Conservation (phyloP, 2,888 invertebrate species). For the Netelia virgata region DNA sequence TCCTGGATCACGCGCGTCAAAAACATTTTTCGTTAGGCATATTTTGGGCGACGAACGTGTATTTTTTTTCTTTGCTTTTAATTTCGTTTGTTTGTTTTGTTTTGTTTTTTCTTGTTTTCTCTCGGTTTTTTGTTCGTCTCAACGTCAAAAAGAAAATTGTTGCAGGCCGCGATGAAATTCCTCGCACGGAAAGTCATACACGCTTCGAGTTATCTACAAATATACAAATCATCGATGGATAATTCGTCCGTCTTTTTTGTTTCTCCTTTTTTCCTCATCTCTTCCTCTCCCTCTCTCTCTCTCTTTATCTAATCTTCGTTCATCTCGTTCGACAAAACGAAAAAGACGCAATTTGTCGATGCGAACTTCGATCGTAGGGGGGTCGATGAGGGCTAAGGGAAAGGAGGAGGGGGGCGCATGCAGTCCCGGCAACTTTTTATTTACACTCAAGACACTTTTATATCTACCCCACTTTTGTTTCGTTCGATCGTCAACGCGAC, state of each 20-base stretch:
- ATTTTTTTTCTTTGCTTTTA: neutral
- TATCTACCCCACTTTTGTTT: neutral
- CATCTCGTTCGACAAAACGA: conserved; percentile 47
- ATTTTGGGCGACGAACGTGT: neutral
- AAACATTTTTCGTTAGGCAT: neutral
- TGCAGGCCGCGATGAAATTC: conserved; percentile 52
- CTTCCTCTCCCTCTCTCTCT: conserved; percentile 4
- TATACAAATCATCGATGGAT: conserved; percentile 70
- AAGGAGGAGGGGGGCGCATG: neutral
- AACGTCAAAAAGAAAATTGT: conserved; percentile 56
- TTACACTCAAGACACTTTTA: conserved; percentile 54
- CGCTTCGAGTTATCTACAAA: conserved; percentile 63
- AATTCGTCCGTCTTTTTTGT: conserved; percentile 55
- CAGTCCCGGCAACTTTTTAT: conserved; percentile 40
- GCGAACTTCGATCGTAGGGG: conserved; percentile 26
- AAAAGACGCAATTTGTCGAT: conserved; percentile 33
- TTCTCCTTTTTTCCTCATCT: conserved; percentile 5
- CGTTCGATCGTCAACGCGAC: conserved; percentile 11
- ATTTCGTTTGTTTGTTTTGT: conserved; percentile 9
- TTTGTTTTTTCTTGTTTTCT: conserved; percentile 1
- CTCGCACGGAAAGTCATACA: conserved; percentile 60
- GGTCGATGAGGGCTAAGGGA: too few species aligned
- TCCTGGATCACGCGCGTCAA: neutral
- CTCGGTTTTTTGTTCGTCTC: neutral
- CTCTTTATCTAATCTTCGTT: conserved; percentile 38